Base-by-base conservation (phyloP, 2,888 invertebrate genomes). In the Pseudoips prasinana region DNA sequence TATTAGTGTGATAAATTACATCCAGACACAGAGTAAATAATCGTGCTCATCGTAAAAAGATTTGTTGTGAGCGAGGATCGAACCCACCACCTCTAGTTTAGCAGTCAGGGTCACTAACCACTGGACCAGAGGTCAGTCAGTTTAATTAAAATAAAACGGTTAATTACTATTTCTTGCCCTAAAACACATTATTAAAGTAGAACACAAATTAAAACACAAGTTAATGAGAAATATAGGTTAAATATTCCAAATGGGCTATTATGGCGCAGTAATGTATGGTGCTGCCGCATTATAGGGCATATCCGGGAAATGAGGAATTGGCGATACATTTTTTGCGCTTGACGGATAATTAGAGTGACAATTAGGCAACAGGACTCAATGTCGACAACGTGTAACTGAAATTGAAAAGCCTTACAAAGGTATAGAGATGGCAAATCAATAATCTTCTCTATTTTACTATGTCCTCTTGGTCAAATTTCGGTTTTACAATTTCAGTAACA, bases 221-320 rank as follows among this genome's bases (percentile, higher is more conserved):
- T 7, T 20, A 20, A 20, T 20, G 20, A 20, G 7, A n/a, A 5
- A 20, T 20, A 20, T 20, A 20, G 20, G 20, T 20, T 20, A 20
- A 20, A n/a, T 7, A n/a, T 20, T 5, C n/a, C 7, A 20, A 20
- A n/a, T 20, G 20, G 20, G 7, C 20, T 20, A 20, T 20, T 20
- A 20, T 20, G 20, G 3, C 20, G 20, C 20, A 20, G 7, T 5
- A n/a, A 45, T 36, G 44, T 55, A 40, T 31, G 24, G 37, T 30
- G 31, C 9, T 10, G 17, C 8, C 25, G 37, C 28, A 34, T 41
- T 45, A 42, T 42, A 25, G 46, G 62, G 63, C 69, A 58, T 68
- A 68, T 72, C 71, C 56, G 58, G 56, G 56, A 57, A 54, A 54
- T 46, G 49, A 37, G 37, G 34, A 58, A 68, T 68, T 64, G 68